Evolutionary conservation across 2,113 vertebrate genomes (phyloP).

Genomic region (Anolis carolinensis): DNA sequence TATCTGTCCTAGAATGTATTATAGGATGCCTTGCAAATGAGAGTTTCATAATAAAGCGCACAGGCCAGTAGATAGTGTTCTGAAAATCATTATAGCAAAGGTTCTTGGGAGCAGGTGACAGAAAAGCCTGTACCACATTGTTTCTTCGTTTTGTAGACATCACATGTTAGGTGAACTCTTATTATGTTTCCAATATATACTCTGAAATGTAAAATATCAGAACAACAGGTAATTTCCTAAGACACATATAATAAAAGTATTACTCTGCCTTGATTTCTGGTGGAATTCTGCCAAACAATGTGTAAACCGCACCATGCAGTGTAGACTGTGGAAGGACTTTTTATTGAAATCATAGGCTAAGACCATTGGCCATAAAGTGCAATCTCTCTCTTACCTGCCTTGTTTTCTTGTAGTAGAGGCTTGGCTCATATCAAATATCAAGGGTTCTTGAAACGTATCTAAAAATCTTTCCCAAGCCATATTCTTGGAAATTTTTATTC

Average conservation of each 20-base stretch:
- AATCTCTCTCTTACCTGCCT: conserved; percentile 41
- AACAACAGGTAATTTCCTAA: not conserved
- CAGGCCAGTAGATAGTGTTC: no score
- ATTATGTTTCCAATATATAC: not conserved
- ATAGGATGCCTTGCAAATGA: not conserved
- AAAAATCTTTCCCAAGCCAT: conserved; percentile 74
- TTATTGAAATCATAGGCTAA: not conserved
- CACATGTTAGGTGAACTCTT: not conserved
- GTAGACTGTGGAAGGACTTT: no score
- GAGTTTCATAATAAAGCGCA: not conserved
- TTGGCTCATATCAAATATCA: conserved; percentile 18
- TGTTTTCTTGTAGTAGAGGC: conserved; percentile 30
- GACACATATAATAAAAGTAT: not conserved
- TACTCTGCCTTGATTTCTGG: not conserved
- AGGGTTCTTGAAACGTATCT: conserved; percentile 45
- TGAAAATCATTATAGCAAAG: not conserved
- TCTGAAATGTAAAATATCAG: not conserved
- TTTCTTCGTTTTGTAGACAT: not conserved
- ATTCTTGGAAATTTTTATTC: conserved; percentile 58
- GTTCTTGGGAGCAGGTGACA: not conserved
- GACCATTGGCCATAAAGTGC: not conserved
- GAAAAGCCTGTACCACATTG: not conserved
- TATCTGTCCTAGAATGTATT: not conserved
- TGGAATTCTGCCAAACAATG: not conserved
- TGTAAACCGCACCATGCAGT: not conserved